Evolutionary conservation across 2,797 vertebrate species (phyloP).

Genomic region (Manis crassicaudata): DNA sequence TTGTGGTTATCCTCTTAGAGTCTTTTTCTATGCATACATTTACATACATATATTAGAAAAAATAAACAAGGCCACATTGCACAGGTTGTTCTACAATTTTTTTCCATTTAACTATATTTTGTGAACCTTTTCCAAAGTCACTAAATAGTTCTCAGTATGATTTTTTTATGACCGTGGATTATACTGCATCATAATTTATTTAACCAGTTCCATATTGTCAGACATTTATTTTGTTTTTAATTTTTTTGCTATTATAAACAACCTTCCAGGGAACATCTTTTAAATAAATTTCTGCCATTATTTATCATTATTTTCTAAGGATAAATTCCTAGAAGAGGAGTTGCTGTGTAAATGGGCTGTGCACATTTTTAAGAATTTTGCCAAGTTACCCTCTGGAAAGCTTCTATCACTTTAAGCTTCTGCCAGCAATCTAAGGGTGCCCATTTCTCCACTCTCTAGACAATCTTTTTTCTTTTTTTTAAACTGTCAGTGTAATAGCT

Average conservation of each 20-base stretch:
- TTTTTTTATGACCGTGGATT: conserved; percentile 37
- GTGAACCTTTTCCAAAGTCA: conserved; percentile 52
- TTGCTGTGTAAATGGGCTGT: neutral
- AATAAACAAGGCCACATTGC: neutral
- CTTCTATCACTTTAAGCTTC: neutral
- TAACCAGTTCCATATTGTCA: conserved; percentile 68
- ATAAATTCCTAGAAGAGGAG: conserved; percentile 50
- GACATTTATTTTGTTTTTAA: conserved; percentile 75
- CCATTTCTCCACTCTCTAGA: neutral
- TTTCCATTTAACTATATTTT: neutral
- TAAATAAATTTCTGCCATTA: conserved; percentile 70
- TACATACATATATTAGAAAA: conserved; percentile 59
- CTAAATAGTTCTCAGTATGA: conserved; percentile 23
- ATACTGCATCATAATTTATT: conserved; percentile 46
- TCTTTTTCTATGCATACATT: conserved; percentile 69
- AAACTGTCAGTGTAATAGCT: neutral
- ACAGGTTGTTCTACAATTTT: neutral
- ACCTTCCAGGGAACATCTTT: conserved; percentile 76
- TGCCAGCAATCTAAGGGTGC: neutral
- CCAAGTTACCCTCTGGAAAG: neutral
- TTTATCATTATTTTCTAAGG: conserved; percentile 65
- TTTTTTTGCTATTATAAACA: conserved; percentile 78
- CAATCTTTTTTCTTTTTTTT: neutral
- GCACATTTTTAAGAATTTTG: neutral
- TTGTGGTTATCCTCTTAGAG: conserved; percentile 62